Conservation (phyloP, 30 jellyfish, hydroid and myxozoan genomes). For the Cassiopea xamachana region DNA sequence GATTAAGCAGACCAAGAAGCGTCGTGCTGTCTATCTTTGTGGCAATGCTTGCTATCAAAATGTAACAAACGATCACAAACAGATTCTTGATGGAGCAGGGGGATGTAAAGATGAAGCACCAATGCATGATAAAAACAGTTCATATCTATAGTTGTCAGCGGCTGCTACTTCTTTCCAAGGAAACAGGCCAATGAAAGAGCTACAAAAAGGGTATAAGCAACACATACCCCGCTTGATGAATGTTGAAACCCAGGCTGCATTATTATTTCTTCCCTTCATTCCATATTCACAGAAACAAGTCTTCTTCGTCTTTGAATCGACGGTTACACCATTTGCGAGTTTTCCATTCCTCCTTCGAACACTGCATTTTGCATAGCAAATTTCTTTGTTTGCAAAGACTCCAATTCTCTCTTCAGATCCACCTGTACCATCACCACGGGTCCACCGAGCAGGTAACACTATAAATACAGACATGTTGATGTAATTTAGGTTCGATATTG, state of each 20-base stretch:
- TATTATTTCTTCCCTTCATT: slow-evolving; percentile 51
- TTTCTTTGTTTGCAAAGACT: slow-evolving; percentile 53
- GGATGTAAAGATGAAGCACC: too few species aligned
- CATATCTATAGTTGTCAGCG: too few species aligned
- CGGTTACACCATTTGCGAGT: slow-evolving; percentile 73
- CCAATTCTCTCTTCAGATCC: slow-evolving; percentile 67
- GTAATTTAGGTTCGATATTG: too few species aligned
- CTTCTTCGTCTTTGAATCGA: slow-evolving; percentile 51
- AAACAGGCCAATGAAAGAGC: too few species aligned
- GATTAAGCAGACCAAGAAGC: too few species aligned
- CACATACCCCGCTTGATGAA: slow-evolving; percentile 42
- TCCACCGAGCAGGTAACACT: slow-evolving; percentile 65
- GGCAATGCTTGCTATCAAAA: too few species aligned
- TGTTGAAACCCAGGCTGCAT: slow-evolving; percentile 40
- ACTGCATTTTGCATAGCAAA: slow-evolving; percentile 63
- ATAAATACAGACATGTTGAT: too few species aligned
- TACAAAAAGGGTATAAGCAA: neutral
- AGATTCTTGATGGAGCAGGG: too few species aligned
- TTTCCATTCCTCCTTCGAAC: slow-evolving; percentile 47
- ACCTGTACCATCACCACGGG: slow-evolving; percentile 69
- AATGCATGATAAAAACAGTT: too few species aligned
- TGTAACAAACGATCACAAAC: too few species aligned
- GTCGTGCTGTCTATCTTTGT: too few species aligned
- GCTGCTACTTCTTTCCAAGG: too few species aligned
- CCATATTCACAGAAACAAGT: slow-evolving; percentile 72